These are phyloP conservation scores for Alligator sinensis DNA, from an alignment of 2,113 vertebrate genomes.

Conservation along the genomic window DNA sequence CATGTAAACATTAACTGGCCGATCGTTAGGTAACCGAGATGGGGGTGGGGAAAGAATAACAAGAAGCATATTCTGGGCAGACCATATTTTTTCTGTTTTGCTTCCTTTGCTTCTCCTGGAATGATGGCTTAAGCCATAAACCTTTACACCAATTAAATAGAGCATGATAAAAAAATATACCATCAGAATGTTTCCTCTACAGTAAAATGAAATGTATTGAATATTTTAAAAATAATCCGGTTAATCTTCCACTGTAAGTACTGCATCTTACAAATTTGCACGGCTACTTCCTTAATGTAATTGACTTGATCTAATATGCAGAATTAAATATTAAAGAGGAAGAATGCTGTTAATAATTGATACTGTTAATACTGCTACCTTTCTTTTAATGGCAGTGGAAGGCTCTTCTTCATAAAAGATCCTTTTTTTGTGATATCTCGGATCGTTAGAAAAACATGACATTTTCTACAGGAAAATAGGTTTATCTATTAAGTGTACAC, in stretches of 20 bases:
- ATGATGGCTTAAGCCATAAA: constrained; percentile 57
- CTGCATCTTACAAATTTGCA: constrained; percentile 64
- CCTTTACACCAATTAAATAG: constrained; percentile 53
- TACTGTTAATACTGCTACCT: constrained; percentile 74
- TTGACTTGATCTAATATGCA: constrained; percentile 73
- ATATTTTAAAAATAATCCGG: constrained; percentile 48
- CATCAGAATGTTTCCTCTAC: constrained; percentile 8
- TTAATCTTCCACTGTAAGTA: constrained; percentile 64
- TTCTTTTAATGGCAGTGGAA: constrained; percentile 63
- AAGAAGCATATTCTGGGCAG: not conserved
- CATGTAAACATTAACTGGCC: constrained; percentile 33
- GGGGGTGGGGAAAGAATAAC: not conserved
- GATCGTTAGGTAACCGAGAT: not conserved
- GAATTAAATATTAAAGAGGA: constrained; percentile 84
- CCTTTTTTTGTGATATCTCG: constrained; percentile 15
- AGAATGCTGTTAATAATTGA: constrained; percentile 82
- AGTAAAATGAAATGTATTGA: constrained; percentile 47
- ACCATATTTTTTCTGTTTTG: constrained; percentile 29
- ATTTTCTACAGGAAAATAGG: not conserved
- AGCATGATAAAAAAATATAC: constrained; percentile 25
- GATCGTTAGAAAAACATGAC: not conserved
- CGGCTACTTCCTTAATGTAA: constrained; percentile 75
- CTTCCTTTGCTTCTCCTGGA: constrained; percentile 36
- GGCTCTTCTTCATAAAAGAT: not conserved
- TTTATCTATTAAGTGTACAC: not conserved